Base-by-base conservation (phyloP, 2,888 invertebrate genomes). In the Apamea monoglypha region DNA sequence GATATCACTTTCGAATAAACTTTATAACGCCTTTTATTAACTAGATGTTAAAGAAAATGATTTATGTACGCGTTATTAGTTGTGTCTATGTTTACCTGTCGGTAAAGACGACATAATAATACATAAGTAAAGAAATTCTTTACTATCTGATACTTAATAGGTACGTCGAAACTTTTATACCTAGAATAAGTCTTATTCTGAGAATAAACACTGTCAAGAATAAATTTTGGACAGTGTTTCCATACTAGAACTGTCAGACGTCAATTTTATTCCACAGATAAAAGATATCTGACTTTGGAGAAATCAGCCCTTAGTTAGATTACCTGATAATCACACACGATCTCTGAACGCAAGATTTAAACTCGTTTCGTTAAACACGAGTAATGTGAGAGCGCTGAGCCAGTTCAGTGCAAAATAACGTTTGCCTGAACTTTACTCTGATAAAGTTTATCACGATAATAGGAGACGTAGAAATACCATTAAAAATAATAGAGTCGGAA, bases 401-500 rank as follows among this genome's bases (percentile, higher is more conserved):
- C 40, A 47, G 40, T 36, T 76, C n/a, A n/a, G 18, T 32, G 40
- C 71, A 63, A 53, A 82, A 76, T 76, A 71, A 80, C 61, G 32
- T 76, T 78, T 74, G 47, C n/a, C 36, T 69, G 32, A 70, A 74
- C 56, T 64, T 75, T 63, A 36, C 47, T 59, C 66, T 74, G 68
- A 75, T 75, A 88, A 79, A 88, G 36, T 50, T 59, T 18, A 61
- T n/a, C 32, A 76, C 66, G n/a, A 40, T 77, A 72, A 80, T 71
- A 66, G 40, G 29, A 70, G 16, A 50, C 63, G 63, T 70, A 68
- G 73, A 64, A 76, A 74, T 78, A 70, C 72, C 71, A 68, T 82
- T 64, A 72, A 72, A 86, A 84, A 84, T 88, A 81, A 86, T 80
- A 78, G 69, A 84, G 59, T 47, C 64, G n/a, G 74, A 40, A 78